These are phyloP conservation scores for Gallinago stenura DNA, from an alignment of 2,797 vertebrate genomes.

Conservation along the genomic window DNA sequence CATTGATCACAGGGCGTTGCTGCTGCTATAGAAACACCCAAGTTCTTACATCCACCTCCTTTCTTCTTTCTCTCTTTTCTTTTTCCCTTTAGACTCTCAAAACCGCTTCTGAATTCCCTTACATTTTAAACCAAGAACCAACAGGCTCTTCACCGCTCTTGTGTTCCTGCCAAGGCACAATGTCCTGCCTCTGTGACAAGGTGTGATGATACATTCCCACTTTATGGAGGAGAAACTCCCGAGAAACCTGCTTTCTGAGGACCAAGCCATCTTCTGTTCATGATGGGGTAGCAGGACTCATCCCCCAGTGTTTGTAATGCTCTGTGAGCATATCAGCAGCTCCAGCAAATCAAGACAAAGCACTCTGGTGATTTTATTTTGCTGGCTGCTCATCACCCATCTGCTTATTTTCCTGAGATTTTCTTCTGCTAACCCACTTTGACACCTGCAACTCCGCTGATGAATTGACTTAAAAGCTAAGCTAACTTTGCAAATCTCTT, in stretches of 20 bases:
- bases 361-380: conserved; percentile 19
- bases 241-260: not conserved
- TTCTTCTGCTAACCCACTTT: not conserved
- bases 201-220: not conserved
- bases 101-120: not conserved
- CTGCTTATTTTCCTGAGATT: conserved; percentile 38
- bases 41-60: conserved; percentile 36
- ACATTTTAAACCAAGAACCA: not conserved
- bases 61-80: not conserved
- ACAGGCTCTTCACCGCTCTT: fast-evolving
- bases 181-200: not conserved
- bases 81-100: not conserved
- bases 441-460: not conserved
- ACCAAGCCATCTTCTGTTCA: not conserved
- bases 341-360: conserved; percentile 12
- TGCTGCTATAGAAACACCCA: conserved; percentile 67
- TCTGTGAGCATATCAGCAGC: not conserved
- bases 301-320: not conserved
- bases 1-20: not conserved
- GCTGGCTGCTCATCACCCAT: conserved; percentile 31
- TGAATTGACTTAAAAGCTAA: not conserved
- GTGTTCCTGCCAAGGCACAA: fast-evolving
- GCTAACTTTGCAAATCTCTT: conserved; percentile 14
- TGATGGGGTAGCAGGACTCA: not conserved
- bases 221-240: fast-evolving